phyloP scores from a whole-genome alignment of 1,140 invertebrate species.

The Bathynomus jamesi region DNA sequence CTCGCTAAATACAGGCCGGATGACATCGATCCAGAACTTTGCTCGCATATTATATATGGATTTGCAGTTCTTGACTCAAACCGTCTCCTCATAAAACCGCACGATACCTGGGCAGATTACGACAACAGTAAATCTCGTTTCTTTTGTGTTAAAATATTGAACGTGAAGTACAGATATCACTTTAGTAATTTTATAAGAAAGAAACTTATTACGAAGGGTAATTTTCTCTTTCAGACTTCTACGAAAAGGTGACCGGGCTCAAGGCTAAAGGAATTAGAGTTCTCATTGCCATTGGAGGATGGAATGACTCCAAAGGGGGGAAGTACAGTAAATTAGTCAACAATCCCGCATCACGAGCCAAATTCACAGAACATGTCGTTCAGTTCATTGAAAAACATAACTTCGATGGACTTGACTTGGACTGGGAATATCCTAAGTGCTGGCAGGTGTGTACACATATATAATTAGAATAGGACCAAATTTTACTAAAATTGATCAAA shows the following conservation, averaged over 20 bases:
- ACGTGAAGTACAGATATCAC: too few relatives aligned
- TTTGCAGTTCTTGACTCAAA: conserved; percentile 57
- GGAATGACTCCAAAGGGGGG: conserved; percentile 74
- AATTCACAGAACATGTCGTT: conserved; percentile 31
- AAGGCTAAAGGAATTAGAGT: conserved; percentile 55
- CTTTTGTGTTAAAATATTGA: background rate
- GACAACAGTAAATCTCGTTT: conserved; percentile 27
- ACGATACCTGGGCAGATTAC: conserved; percentile 40
- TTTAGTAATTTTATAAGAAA: conserved; percentile 3
- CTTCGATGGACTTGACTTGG: conserved; percentile 40
- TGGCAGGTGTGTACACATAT: conserved; percentile 36
- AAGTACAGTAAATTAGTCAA: conserved; percentile 71
- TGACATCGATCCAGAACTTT: conserved; percentile 57
- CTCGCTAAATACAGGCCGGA: conserved; percentile 93
- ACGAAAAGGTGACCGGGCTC: conserved; percentile 53
- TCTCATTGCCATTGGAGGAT: conserved; percentile 73
- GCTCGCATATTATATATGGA: conserved; percentile 65
- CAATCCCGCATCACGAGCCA: conserved; percentile 44
- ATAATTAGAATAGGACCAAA: background rate
- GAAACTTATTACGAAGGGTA: background rate
- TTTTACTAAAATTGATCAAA: background rate
- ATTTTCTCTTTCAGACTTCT: conserved; percentile 56
- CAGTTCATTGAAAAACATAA: conserved; percentile 35
- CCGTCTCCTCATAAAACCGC: conserved; percentile 50
- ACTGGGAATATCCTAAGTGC: conserved; percentile 40